A percentile compares a stretch with the other conserved stretches of the same genome.
These are phyloP conservation scores for Silurus lanzhouensis DNA, from an alignment of 2,797 vertebrate genomes.

Conservation along the genomic window DNA sequence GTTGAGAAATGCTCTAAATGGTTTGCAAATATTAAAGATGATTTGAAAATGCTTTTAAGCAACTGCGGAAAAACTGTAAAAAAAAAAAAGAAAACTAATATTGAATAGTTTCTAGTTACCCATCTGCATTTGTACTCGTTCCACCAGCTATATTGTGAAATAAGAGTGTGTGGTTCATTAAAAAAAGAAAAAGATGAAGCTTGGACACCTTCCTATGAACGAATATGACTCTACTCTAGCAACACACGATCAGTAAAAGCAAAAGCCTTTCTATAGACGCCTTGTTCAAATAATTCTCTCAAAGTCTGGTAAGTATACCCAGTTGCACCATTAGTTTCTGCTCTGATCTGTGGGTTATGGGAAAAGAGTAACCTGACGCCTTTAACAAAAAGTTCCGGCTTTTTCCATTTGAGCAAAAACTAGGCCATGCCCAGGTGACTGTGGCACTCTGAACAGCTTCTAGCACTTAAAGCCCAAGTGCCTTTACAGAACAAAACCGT, in stretches of 20 bases:
- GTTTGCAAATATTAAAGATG: no score
- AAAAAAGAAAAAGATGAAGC: no score
- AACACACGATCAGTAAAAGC: slow-evolving; percentile 15
- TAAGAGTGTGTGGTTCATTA: no score
- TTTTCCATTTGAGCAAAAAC: slow-evolving; percentile 51
- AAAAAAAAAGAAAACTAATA: no score
- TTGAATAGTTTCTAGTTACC: no score
- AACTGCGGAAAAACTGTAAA: no score
- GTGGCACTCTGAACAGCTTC: slow-evolving; percentile 48
- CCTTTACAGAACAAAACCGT: slow-evolving; percentile 47
- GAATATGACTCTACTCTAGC: neutral
- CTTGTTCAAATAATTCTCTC: slow-evolving; percentile 65
- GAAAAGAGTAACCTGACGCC: slow-evolving; percentile 63
- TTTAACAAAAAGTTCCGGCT: slow-evolving; percentile 53
- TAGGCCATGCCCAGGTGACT: slow-evolving; percentile 29
- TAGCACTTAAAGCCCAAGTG: slow-evolving; percentile 49
- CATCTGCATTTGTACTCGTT: no score
- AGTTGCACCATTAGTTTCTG: slow-evolving; percentile 51
- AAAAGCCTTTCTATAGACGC: slow-evolving; percentile 24
- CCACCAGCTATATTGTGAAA: no score
- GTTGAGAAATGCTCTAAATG: no score
- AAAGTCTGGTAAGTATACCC: slow-evolving; percentile 56
- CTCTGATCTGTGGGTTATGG: slow-evolving; percentile 57
- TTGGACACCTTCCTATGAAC: neutral
- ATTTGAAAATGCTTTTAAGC: no score